Evolutionary conservation across 2,888 invertebrate genomes (phyloP), one percentile per base, ranked within the genome.

Genomic region (Apamea anceps): DNA sequence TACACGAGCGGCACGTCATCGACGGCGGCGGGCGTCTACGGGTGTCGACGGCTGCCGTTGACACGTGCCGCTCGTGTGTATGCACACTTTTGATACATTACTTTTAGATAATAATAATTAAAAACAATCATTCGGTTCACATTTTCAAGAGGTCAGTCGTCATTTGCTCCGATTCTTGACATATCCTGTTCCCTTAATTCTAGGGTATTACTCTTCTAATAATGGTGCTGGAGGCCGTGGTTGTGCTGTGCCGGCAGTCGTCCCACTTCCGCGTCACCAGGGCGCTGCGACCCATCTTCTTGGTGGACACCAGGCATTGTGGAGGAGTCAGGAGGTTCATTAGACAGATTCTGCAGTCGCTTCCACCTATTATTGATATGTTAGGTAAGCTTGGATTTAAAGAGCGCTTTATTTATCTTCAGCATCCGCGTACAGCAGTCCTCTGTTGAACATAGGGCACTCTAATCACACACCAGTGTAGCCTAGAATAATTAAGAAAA

Each of bases 341-440:
- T 70, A 93, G 98, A 86, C 98, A 99, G 95, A 98, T 99, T 87
- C 95, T 99, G 81, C 98, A 99, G 95, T 98, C 98, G 0, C 93
- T 99, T 87, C 99, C 99, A 25, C 99, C 99, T 8, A 99, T 99
- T 89, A 95, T 99, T 88, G 99, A 99, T 94, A 99, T 99, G 98
- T 95, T 99, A 91, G 98, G 98, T 97, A 82, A 88, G 94, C 13
- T 28, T 28, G 2, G 12, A 60, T 60, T 1, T n/a, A 60, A 13
- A 57, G 10, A 4, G 12, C 12, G 57, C 5, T 60, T 60, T 60
- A 57, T 60, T 60, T n/a, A 12, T n/a, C n/a, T 12, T n/a, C n/a
- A 60, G 57, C 12, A n/a, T 60, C 12, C 57, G 4, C 57, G 57
- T 57, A n/a, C 57, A 57, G 25, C 57, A 57, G 21, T 57, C 57